phyloP scores from a whole-genome alignment of 2,797 vertebrate species.

The Girardinus metallicus region DNA sequence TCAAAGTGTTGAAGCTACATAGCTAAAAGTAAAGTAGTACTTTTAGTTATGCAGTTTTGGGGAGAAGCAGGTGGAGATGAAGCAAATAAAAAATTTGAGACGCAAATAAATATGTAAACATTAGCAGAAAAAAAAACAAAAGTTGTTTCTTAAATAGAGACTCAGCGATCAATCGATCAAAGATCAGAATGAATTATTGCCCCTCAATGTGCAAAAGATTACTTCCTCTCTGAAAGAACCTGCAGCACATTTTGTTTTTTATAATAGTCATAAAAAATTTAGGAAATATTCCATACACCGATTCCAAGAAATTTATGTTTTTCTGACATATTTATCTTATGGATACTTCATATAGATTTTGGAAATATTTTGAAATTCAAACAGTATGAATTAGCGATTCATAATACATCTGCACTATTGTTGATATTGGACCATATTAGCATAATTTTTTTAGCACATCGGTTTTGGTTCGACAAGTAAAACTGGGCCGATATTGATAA shows the following conservation, averaged over 20 bases:
- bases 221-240: not conserved
- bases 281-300: not conserved
- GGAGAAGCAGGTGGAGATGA: too few species aligned
- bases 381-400: not conserved
- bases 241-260: too few species aligned
- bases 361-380: not conserved
- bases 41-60: too few species aligned
- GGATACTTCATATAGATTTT: not conserved
- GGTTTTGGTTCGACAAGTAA: not conserved
- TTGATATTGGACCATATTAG: too few species aligned
- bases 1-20: too few species aligned
- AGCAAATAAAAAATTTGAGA: too few species aligned
- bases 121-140: too few species aligned
- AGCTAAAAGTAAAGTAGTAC: too few species aligned
- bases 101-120: too few species aligned
- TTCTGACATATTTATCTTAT: not conserved
- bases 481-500: too few species aligned
- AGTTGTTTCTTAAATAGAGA: not conserved
- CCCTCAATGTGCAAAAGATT: not conserved
- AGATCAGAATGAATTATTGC: not conserved
- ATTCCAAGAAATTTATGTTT: not conserved
- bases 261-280: not conserved
- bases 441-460: not conserved
- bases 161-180: too few species aligned
- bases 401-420: not conserved